These are phyloP conservation scores for Calidris pugnax DNA, from an alignment of 2,113 vertebrate genomes.

Conservation along the genomic window DNA sequence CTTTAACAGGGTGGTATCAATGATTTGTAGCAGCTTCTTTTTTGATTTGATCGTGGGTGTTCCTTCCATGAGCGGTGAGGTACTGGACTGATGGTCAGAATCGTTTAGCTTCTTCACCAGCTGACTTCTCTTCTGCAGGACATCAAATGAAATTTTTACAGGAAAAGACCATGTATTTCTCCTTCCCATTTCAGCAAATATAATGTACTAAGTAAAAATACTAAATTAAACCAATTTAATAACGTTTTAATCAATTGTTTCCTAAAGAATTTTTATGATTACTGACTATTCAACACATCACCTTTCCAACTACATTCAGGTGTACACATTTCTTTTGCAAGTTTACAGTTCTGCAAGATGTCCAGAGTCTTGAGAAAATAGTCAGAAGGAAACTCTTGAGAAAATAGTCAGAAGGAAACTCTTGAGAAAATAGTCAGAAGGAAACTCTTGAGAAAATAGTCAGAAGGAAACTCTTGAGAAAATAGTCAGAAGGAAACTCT, in stretches of 20 bases:
- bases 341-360: not conserved
- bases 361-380: not conserved
- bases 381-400: not conserved
- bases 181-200: not conserved
- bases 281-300: not conserved
- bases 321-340: not conserved
- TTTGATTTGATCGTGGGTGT: constrained; percentile 97
- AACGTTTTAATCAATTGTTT: not conserved
- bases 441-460: not conserved
- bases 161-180: not conserved
- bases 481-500: not conserved
- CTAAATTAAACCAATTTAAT: not conserved
- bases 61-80: constrained; percentile 95
- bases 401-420: not conserved
- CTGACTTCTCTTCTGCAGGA: constrained; percentile 91
- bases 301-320: not conserved
- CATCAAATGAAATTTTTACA: not conserved
- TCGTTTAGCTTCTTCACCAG: constrained; percentile 96
- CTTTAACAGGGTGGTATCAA: constrained; percentile 95
- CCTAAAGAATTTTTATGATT: not conserved
- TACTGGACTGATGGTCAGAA: constrained; percentile 89
- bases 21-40: constrained; percentile 96
- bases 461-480: not conserved
- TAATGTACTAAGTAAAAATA: not conserved
- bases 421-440: not conserved